These are phyloP conservation scores for Periparus ater DNA, from an alignment of 2,797 vertebrate species.

Conservation along the genomic window DNA sequence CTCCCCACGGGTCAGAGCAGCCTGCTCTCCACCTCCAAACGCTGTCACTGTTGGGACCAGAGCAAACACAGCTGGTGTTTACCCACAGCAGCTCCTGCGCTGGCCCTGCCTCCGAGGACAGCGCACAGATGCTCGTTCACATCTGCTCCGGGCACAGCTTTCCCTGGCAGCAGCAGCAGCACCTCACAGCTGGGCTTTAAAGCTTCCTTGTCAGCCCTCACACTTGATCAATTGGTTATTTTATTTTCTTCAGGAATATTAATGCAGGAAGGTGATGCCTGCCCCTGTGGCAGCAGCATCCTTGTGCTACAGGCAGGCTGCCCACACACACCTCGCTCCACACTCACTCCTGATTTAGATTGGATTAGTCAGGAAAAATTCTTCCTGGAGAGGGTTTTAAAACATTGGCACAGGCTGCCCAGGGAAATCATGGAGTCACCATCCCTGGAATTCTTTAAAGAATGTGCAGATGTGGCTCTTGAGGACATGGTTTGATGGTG, in stretches of 20 bases:
- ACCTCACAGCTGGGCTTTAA: not conserved
- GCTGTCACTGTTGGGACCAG: rapidly evolving
- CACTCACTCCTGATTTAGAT: too few species aligned
- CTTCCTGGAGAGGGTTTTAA: not conserved
- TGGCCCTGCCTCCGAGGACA: not conserved
- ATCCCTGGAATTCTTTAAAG: not conserved
- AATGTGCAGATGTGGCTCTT: not conserved
- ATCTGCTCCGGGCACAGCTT: not conserved
- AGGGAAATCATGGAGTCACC: not conserved
- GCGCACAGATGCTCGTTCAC: rapidly evolving
- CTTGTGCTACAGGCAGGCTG: rapidly evolving
- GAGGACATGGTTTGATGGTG: not conserved
- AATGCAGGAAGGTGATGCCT: not conserved
- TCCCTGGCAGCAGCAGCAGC: not conserved
- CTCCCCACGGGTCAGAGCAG: not conserved
- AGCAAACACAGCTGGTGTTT: conserved; percentile 59
- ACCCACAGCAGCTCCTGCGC: not conserved
- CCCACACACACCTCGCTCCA: rapidly evolving
- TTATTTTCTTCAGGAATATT: not conserved
- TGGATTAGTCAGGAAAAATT: rapidly evolving
- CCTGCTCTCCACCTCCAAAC: not conserved
- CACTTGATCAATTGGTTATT: not conserved
- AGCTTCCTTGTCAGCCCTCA: not conserved
- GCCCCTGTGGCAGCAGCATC: not conserved
- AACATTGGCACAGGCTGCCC: not conserved